Base-by-base conservation (phyloP, 2,888 invertebrate species). In the Morpho deidamia region DNA sequence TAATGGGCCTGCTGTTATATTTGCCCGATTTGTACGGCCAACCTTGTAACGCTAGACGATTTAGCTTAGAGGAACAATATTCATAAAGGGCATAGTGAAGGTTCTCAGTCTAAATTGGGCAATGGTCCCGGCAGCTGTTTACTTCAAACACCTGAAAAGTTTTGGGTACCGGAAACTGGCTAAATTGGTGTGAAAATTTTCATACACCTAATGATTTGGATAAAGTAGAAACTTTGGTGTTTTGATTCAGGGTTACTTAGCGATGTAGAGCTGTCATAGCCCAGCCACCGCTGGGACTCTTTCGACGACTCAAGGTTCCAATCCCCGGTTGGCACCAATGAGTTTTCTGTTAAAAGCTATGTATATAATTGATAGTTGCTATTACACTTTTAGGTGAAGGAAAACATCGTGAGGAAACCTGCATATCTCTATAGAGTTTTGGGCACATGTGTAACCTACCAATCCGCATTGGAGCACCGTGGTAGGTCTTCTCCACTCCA, bases 61-160 rank as follows among this genome's bases (percentile, higher is more conserved):
- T 37, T 23, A 9, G 42, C 49, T 49, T 49, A 49, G 9, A 51
- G 54, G 54, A 57, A 46, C 53, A 59, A 59, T 57, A 55, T 55
- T 57, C 59, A 57, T 59, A 57, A 57, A 54, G 59, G 50, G 38
- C 44, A 47, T 52, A 43, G 50, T 39, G 44, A 48, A 46, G 51
- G 54, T 58, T 58, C 39, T 48, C 50, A 47, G 38, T 44, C 44
- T 39, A 55, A 58, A 58, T 58, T 55, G 55, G 55, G 55, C 12
- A 51, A 38, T 37, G 48, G 47, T 43, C 42, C n/a, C 48, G 41
- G 42, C 54, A 57, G 54, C 55, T 58, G 57, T 55, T 55, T 55
- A 48, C 55, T 38, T 23, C 51, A 51, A 58, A 51, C 44, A 49
- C 42, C 38, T 12, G 35, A 51, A 55, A 53, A 49, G 34, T n/a